phyloP scores from a whole-genome alignment of 2,888 invertebrate genomes.

The Trichacis sp. region DNA sequence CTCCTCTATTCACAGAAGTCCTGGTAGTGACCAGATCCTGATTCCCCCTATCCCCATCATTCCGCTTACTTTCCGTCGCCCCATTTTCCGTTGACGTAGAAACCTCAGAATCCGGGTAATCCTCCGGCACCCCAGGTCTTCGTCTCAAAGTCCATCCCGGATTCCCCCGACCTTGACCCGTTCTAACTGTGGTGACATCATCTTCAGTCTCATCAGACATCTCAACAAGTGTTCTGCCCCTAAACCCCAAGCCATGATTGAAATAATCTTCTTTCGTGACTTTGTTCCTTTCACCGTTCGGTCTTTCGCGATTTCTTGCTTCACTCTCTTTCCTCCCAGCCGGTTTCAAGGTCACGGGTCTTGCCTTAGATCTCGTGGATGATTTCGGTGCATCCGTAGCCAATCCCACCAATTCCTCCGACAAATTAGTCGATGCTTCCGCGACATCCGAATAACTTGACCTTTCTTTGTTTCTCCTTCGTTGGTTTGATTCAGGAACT shows the following conservation, averaged over 20 bases:
- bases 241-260: conserved; percentile 60
- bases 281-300: conserved; percentile 29
- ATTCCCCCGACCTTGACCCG: conserved; percentile 46
- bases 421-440: conserved; percentile 19
- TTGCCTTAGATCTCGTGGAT: conserved; percentile 15
- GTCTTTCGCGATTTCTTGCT: conserved; percentile 32
- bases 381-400: conserved; percentile 4
- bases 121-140: conserved; percentile 45
- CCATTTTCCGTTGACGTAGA: conserved; percentile 4
- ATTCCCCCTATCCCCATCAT: conserved; percentile 38
- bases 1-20: conserved; percentile 7
- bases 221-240: conserved; percentile 53
- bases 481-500: conserved; percentile 13
- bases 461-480: conserved; percentile 22
- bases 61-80: conserved; percentile 23
- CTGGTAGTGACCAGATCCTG: conserved; percentile 12
- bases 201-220: conserved; percentile 7
- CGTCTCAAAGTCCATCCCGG: conserved; percentile 61
- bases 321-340: conserved; percentile 33
- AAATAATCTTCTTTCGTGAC: conserved; percentile 57
- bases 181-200: conserved; percentile 10
- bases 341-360: conserved; percentile 25
- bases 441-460: conserved; percentile 8
- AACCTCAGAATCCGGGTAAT: conserved; percentile 10
- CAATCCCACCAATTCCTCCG: conserved; percentile 9